Base-by-base conservation (phyloP, 2,113 vertebrate species). In the Blennius ocellaris region DNA sequence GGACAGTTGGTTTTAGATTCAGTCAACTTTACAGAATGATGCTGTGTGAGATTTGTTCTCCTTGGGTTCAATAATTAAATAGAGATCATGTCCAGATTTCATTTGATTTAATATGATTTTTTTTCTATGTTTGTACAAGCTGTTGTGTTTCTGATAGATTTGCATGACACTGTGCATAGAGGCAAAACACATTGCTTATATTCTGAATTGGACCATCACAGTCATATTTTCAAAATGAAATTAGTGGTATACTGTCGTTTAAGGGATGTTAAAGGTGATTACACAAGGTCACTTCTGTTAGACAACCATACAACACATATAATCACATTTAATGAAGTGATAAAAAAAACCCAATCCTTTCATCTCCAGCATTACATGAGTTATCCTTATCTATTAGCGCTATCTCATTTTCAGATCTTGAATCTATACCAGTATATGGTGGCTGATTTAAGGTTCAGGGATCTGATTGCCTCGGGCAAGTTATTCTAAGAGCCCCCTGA, bases 401-500 rank as follows among this genome's bases (percentile, higher is more conserved):
- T 37, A 55, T 72, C 85, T 92, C 90, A 84, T 90, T 94, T 86
- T 91, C 89, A 86, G 87, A 89, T 85, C 84, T 89, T 85, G 84
- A 88, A 91, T 85, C 90, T 90, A 89, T 89, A 90, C 72, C 66
- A 83, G 80, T 83, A 88, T 77, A 82, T 63, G 60, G 84, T 85
- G 91, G 88, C 92, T 94, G 93, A 95, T 95, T 94, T 95, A 93
- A 92, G 92, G 89, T 92, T 92, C 89, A 90, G 90, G 91, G 91
- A 91, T 88, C 82, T 73, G 92, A 93, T 88, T 40, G 93, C 94
- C 93, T 87, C 84, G 49, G 93, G 94, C 92, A 81, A 93, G 90
- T 93, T 94, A 94, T 94, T 93, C 93, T 94, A 93, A 93, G 93
- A 94, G 91, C 91, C 90, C 86, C 92, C 91, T 92, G 91, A 93